phyloP scores from a whole-genome alignment of 2,888 invertebrate species.

The Cistogaster globosa region DNA sequence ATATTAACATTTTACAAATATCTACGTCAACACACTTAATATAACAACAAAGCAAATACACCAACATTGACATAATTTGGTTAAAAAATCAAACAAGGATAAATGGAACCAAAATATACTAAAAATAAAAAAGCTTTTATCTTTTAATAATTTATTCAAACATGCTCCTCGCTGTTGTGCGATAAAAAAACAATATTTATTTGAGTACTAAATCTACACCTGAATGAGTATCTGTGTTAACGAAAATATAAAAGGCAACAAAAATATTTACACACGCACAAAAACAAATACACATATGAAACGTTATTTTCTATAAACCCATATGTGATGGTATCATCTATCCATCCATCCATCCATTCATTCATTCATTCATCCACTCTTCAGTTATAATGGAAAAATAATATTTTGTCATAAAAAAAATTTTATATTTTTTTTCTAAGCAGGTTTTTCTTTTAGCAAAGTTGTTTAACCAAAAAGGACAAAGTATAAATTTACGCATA shows the following conservation, averaged over 20 bases:
- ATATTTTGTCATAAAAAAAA: not conserved
- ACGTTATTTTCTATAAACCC: slow-evolving; percentile 5
- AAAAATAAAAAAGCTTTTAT: slow-evolving; percentile 50
- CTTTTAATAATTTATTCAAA: slow-evolving; percentile 60
- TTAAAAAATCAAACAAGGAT: not conserved
- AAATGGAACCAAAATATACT: not conserved
- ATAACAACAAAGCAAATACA: slow-evolving; percentile 13
- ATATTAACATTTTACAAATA: slow-evolving; percentile 20
- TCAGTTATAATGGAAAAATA: slow-evolving; percentile 38
- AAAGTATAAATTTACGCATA: slow-evolving; percentile 61
- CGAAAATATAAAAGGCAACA: slow-evolving; percentile 15
- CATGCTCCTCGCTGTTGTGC: slow-evolving; percentile 5
- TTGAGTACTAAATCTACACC: slow-evolving; percentile 52
- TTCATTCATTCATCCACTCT: not conserved
- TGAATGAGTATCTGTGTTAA: slow-evolving; percentile 58
- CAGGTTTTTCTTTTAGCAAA: not conserved
- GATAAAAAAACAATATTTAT: slow-evolving; percentile 23
- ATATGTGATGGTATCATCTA: not conserved
- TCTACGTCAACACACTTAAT: not conserved
- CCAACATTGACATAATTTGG: not conserved
- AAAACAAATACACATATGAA: not conserved
- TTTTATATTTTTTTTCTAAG: not conserved
- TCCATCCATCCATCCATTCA: not conserved
- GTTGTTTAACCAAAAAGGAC: too few species aligned
- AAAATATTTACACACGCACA: not conserved